Percentiles rank a stretch among this genome's conserved stretches.
These are phyloP conservation scores for Camptogramma bilineatum DNA, from an alignment of 2,888 invertebrate genomes.

Conservation along the genomic window DNA sequence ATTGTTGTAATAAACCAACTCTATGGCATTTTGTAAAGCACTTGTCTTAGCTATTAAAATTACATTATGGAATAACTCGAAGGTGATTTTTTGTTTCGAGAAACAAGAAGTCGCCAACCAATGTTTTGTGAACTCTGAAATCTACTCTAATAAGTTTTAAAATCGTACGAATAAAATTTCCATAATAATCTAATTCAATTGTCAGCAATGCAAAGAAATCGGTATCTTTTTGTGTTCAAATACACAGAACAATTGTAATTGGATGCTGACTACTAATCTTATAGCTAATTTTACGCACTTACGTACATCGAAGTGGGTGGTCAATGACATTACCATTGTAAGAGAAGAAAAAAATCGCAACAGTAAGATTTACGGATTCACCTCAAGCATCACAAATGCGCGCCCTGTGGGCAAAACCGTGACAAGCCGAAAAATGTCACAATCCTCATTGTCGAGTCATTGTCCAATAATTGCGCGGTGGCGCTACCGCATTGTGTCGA, in stretches of 20 bases:
- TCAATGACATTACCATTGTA: constrained; percentile 51
- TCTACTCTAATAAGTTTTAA: background rate
- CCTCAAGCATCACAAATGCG: constrained; percentile 60
- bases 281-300: constrained; percentile 63
- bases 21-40: constrained; percentile 42
- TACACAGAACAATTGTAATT: constrained; percentile 49
- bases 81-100: constrained; percentile 1
- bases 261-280: constrained; percentile 58
- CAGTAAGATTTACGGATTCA: constrained; percentile 47
- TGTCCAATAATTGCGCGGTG: constrained; percentile 64
- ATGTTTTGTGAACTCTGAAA: background rate
- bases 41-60: constrained; percentile 47
- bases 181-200: background rate
- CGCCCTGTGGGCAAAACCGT: constrained; percentile 65
- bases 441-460: constrained; percentile 58
- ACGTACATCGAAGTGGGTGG: constrained; percentile 62
- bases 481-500: constrained; percentile 75
- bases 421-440: constrained; percentile 73
- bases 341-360: constrained; percentile 41
- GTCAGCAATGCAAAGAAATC: constrained; percentile 20
- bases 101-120: background rate
- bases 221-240: constrained; percentile 28
- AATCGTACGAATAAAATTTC: background rate
- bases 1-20: constrained; percentile 66
- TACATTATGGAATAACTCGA: constrained; percentile 37